Base-by-base conservation (phyloP, 2,797 vertebrate genomes). In the Centroberyx gerrardi region DNA sequence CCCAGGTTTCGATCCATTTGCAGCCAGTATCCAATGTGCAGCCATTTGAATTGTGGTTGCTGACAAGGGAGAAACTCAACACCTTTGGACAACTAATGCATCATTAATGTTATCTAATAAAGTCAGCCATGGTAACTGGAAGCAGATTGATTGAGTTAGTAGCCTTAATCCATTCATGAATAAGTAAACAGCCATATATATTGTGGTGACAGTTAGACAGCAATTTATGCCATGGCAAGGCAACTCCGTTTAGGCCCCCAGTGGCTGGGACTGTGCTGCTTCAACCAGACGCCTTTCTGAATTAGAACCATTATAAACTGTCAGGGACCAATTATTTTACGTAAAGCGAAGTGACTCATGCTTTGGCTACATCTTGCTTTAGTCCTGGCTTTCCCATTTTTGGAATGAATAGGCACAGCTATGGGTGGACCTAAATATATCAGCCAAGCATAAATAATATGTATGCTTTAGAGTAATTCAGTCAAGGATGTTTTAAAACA, bases 81-180 rank as follows among this genome's bases (percentile, higher is more conserved):
- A 87, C 84, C 88, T 68, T 74, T 82, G 74, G 78, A 87, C 84
- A 79, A 66, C 79, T 84, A 87, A 93, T 93, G 88, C 87, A 94
- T 94, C 88, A 90, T 90, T 93, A 90, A 93, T 93, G 87, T 85
- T 89, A 83, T 88, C 84, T 92, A 87, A 90, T 92, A 85, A 90
- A 89, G 90, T 83, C 85, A 72, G 82, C 76, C 74, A 12, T 61
- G 68, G 86, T 88, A 88, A 90, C 86, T 88, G 89, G 72, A 86
- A 81, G 90, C 80, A 80, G 88, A 91, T 90, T 89, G 90, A 93
- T 92, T 92, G 82, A 90, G 84, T 93, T 92, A 90, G 86, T 84
- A 44, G 83, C 86, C 82, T 42, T 87, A 84, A 92, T 90, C 85
- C 87, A 79, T 67, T 87, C 90, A 90, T 93, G 90, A 94, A 94